Base-by-base conservation (phyloP, 2,113 vertebrate species). In the Leptosomus discolor region DNA sequence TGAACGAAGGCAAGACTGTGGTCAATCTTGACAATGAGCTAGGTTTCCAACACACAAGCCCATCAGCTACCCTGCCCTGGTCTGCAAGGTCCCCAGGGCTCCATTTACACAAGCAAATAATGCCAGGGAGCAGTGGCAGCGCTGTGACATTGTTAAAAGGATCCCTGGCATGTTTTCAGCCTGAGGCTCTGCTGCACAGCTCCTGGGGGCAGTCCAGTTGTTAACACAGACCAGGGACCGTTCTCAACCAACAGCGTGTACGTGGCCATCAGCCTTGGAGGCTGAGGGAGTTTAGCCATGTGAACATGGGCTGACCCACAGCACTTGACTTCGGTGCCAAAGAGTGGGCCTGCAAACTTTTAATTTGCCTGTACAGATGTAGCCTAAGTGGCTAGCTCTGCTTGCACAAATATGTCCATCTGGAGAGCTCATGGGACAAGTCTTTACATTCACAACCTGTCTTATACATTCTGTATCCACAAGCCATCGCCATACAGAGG, bases 51-150 rank as follows among this genome's bases (percentile, higher is more conserved):
- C 34, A 56, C 8, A 29, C 17, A 61, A 61, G 20, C 24, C 57
- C 1, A 2, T 41, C 51, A 89, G 20, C 34, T 78, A 82, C 22
- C 43, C 22, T 1, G 2, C 4, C 12, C 41, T 46, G 22, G 27
- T 73, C 30, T 77, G 17, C 34, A 30, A 45, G 2, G n/a, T 64
- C 50, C n/a, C 50, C 61, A 75, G 41, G 0, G 0, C 21, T 78
- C 24, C 43, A 48, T 67, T 84, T 67, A 37, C 8, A 12, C 12
- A 43, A 32, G 21, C 53, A 61, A 61, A 83, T 37, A 67, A 21
- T 61, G 21, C 69, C 50, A 50, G 50, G 32, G n/a, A 88, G 14
- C 11, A 29, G 54, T 19, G 22, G 23, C 50, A 67, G 23, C 20
- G 21, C 5, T 61, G 36, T 27, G 36, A 75, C 26, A 56, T 30